These are phyloP conservation scores for Charanyca ferruginea DNA, from an alignment of 2,888 invertebrate species.

Conservation along the genomic window DNA sequence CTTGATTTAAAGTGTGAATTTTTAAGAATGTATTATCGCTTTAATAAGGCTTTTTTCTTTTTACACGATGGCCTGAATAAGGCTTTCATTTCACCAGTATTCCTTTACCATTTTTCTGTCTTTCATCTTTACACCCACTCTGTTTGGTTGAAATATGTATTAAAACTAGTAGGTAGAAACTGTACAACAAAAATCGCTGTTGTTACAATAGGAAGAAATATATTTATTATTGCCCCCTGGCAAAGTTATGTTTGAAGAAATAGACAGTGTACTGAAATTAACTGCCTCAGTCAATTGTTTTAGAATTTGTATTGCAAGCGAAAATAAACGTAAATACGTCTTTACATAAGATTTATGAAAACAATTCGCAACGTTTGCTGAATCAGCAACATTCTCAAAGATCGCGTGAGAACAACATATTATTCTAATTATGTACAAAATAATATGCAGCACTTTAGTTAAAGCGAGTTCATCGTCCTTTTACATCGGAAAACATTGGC, in stretches of 20 bases:
- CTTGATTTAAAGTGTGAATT: no score
- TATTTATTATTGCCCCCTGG: background rate
- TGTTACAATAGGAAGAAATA: constrained; percentile 5
- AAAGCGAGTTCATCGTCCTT: constrained; percentile 34
- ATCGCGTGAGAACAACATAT: constrained; percentile 40
- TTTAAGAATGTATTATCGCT: no score
- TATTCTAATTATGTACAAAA: constrained; percentile 35
- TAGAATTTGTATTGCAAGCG: background rate
- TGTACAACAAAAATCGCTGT: background rate
- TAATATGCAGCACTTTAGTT: constrained; percentile 15
- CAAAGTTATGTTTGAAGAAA: background rate
- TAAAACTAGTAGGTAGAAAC: no score
- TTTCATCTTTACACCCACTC: no score
- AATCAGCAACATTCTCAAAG: constrained; percentile 26
- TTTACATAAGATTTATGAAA: background rate
- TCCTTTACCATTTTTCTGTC: no score
- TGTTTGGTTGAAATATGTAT: no score
- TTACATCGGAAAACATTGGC: constrained; percentile 6
- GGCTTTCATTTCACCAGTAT: no score
- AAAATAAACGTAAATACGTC: constrained; percentile 14
- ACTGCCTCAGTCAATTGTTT: constrained; percentile 16
- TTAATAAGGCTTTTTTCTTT: no score
- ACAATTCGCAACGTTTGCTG: background rate
- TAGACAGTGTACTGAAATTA: background rate
- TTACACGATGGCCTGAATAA: no score